Base-by-base conservation (phyloP, 30 jellyfish, hydroid and myxozoan species). In the Turritopsis rubra region DNA sequence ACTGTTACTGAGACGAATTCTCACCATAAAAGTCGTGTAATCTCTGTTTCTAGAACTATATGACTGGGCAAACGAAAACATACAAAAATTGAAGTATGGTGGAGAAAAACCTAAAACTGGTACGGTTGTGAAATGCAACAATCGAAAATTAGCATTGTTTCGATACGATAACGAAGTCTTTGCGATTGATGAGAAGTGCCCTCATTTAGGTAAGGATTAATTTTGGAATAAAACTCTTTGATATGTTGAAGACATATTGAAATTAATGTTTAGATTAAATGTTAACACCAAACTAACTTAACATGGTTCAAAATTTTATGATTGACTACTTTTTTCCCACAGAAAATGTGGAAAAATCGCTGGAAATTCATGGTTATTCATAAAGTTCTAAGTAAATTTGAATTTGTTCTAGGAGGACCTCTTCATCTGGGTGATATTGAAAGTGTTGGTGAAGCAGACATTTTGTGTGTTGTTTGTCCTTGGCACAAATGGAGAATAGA, bases 361-460 rank as follows among this genome's bases (percentile, higher is more conserved):
- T n/a, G n/a, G n/a, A n/a, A n/a, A n/a, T n/a, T n/a, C n/a, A n/a
- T n/a, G n/a, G n/a, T n/a, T n/a, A n/a, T n/a, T n/a, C n/a, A n/a
- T n/a, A n/a, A n/a, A n/a, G n/a, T n/a, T n/a, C n/a, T n/a, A n/a
- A n/a, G n/a, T n/a, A n/a, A n/a, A n/a, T n/a, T n/a, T n/a, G n/a
- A n/a, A n/a, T n/a, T n/a, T n/a, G 16, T n/a, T 54, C 17, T 60
- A 91, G 97, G 97, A 65, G 97, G 97, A 76, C 97, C 97, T 18
- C 85, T 91, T 23, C 97, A 91, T 80, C 85, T 91, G 66, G 97
- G 97, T 21, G 97, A 91, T 76, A 91, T 91, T 70, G 97, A 91
- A 73, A 76, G 83, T 4, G 28, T 91, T 22, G 89, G 95, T 21
- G 94, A 72, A 73, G 90, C 89, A 66, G 82, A 78, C 52, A 75